A percentile compares a stretch with the other conserved stretches of the same genome.
Conservation (phyloP, 2,797 vertebrate genomes). For the Phoeniculus purpureus region DNA sequence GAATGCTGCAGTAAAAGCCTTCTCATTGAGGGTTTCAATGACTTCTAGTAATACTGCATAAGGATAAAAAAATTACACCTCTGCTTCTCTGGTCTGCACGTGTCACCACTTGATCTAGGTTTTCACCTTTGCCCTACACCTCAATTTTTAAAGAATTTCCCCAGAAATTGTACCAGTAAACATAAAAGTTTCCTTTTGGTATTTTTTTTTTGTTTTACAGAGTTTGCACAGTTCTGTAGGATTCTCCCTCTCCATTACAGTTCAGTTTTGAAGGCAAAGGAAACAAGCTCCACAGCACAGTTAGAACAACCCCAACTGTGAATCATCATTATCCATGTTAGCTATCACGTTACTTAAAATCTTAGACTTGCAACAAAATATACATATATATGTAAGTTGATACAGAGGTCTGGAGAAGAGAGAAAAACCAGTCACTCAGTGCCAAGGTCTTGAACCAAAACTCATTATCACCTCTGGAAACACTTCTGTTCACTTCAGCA, state of each 20-base stretch:
- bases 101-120: background rate
- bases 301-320: background rate
- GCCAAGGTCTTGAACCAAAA: background rate
- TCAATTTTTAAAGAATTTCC: background rate
- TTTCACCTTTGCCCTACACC: background rate
- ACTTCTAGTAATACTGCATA: too few relatives aligned
- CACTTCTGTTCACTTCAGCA: background rate
- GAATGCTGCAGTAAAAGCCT: background rate
- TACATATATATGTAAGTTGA: background rate
- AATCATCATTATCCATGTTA: background rate
- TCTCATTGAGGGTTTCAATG: background rate
- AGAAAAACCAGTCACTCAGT: background rate
- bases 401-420: background rate
- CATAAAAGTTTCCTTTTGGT: background rate
- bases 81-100: background rate
- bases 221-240: background rate
- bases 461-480: background rate
- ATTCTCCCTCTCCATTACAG: background rate
- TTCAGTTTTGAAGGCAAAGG: background rate
- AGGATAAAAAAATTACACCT: background rate
- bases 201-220: background rate
- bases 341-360: background rate
- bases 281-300: background rate
- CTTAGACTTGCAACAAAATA: background rate
- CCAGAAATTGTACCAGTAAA: background rate